A percentile compares a stretch with the other conserved stretches of the same genome.
These are phyloP conservation scores for Copidosoma floridanum DNA, from an alignment of 1,140 invertebrate species.

Conservation along the genomic window DNA sequence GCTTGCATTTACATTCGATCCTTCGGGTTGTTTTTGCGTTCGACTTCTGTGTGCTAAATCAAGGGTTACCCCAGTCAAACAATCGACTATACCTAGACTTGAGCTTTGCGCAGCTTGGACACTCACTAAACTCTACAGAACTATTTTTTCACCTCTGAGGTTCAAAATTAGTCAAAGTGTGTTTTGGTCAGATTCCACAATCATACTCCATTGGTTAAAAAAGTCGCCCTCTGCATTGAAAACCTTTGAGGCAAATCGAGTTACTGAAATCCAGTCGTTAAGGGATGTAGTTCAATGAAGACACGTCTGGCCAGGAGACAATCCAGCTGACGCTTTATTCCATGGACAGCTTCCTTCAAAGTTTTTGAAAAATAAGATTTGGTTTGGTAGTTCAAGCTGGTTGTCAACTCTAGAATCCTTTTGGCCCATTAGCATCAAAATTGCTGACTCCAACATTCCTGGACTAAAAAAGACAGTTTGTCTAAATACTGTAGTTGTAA, in stretches of 20 bases:
- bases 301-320: not conserved
- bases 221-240: not conserved
- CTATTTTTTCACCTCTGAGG: not conserved
- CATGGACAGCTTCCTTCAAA: not conserved
- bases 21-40: no score
- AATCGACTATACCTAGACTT: conserved; percentile 26
- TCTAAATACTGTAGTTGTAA: no score
- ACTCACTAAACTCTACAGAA: conserved; percentile 15
- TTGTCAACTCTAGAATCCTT: no score
- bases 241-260: not conserved
- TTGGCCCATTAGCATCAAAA: no score
- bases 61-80: not conserved
- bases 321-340: not conserved
- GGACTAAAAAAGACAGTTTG: no score
- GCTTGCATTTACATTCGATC: not conserved
- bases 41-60: no score
- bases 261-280: not conserved
- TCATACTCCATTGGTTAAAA: not conserved
- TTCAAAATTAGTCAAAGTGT: not conserved
- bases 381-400: not conserved
- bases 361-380: not conserved
- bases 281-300: not conserved
- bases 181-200: not conserved
- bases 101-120: conserved; percentile 33
- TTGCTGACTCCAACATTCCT: no score